These are phyloP conservation scores for Scomber scombrus DNA, from an alignment of 2,113 vertebrate genomes.

Conservation along the genomic window DNA sequence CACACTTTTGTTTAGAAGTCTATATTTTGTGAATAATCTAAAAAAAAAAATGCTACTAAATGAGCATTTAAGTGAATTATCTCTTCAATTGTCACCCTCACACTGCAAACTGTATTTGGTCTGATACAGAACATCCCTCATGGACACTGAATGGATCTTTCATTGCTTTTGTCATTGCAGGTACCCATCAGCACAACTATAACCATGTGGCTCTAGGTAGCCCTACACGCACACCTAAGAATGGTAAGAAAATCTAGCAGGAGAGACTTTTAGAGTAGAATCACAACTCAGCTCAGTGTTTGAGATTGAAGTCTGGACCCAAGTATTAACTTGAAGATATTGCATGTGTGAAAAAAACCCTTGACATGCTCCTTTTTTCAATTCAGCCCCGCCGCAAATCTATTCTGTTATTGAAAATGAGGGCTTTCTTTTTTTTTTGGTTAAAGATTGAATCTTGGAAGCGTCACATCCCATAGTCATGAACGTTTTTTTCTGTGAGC, in stretches of 20 bases:
- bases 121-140: slow-evolving; percentile 50
- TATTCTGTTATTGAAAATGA: slow-evolving; percentile 44
- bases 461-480: slow-evolving; percentile 45
- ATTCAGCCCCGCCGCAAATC: slow-evolving; percentile 18
- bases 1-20: background rate
- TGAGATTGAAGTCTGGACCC: background rate
- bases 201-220: slow-evolving; percentile 95
- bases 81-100: slow-evolving; percentile 53
- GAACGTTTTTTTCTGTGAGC: slow-evolving; percentile 31
- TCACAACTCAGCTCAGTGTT: slow-evolving; percentile 30
- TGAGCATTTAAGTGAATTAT: slow-evolving; percentile 48
- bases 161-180: slow-evolving; percentile 89
- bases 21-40: background rate
- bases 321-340: slow-evolving; percentile 17
- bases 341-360: slow-evolving; percentile 15
- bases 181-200: slow-evolving; percentile 95
- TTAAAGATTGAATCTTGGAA: slow-evolving; percentile 52
- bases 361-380: slow-evolving; percentile 45
- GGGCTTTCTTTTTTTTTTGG: slow-evolving; percentile 1
- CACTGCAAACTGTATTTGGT: slow-evolving; percentile 49
- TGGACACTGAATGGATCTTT: slow-evolving; percentile 71
- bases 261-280: slow-evolving; percentile 3
- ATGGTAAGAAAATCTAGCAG: slow-evolving; percentile 88
- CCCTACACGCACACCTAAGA: slow-evolving; percentile 94
- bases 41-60: background rate